These are phyloP conservation scores for Rhinoderma darwinii DNA, from an alignment of 2,113 vertebrate species.

Conservation along the genomic window DNA sequence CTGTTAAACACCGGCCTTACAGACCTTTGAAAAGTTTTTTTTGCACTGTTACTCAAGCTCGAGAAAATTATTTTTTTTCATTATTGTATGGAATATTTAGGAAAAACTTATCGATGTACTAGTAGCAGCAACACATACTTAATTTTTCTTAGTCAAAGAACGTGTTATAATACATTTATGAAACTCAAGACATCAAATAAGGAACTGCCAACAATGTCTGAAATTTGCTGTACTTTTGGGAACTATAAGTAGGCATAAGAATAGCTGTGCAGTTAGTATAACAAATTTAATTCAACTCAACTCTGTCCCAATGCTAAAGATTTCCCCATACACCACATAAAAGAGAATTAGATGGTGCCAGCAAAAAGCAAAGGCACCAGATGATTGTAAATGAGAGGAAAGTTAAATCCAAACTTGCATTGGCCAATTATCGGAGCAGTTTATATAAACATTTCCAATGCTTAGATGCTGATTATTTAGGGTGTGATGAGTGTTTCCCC, in stretches of 20 bases:
- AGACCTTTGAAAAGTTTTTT: neutral
- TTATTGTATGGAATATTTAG: neutral
- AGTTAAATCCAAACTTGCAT: slow-evolving; percentile 27
- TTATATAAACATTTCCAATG: slow-evolving; percentile 53
- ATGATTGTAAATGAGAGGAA: slow-evolving; percentile 55
- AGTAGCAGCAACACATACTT: neutral
- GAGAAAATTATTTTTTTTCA: too few species aligned
- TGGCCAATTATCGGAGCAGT: slow-evolving; percentile 53
- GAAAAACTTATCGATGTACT: too few species aligned
- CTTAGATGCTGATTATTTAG: slow-evolving; percentile 29
- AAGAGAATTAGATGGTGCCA: slow-evolving; percentile 51
- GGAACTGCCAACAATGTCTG: slow-evolving; percentile 36
- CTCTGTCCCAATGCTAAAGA: slow-evolving; percentile 53
- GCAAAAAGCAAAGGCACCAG: slow-evolving; percentile 51
- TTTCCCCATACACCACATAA: slow-evolving; percentile 57
- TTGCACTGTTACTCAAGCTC: too few species aligned
- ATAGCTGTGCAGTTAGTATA: slow-evolving; percentile 44
- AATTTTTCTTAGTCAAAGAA: neutral
- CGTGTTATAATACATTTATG: slow-evolving; percentile 13
- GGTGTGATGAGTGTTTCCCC: slow-evolving; percentile 36
- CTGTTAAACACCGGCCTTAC: too few species aligned
- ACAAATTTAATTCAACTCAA: slow-evolving; percentile 48
- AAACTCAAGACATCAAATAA: slow-evolving; percentile 37
- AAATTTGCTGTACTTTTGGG: slow-evolving; percentile 41
- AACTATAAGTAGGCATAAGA: slow-evolving; percentile 51